Conservation (phyloP, 2,113 vertebrate species). For the Turnix velox region DNA sequence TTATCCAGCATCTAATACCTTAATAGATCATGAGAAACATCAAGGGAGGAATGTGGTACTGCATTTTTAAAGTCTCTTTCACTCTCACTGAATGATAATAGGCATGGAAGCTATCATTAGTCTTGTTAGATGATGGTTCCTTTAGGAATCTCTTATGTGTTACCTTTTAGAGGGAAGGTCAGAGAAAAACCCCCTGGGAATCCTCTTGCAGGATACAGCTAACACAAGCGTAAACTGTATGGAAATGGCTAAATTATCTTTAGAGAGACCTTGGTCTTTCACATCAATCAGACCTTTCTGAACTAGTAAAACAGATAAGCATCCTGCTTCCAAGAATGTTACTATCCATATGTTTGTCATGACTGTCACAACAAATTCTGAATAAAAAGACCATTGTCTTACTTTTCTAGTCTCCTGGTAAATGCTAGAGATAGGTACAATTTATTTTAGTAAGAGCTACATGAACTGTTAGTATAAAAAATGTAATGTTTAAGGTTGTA, state of each 20-base stretch:
- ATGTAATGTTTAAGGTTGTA: neutral
- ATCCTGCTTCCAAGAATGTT: conserved; percentile 71
- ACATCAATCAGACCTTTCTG: conserved; percentile 79
- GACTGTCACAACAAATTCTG: conserved; percentile 69
- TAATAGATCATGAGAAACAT: conserved; percentile 85
- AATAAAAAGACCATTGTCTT: conserved; percentile 60
- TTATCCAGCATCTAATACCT: conserved; percentile 80
- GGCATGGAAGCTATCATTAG: conserved; percentile 82
- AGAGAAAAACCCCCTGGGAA: conserved; percentile 72
- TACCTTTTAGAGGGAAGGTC: conserved; percentile 83
- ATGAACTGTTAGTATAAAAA: neutral
- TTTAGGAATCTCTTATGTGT: conserved; percentile 82
- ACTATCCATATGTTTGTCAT: conserved; percentile 69
- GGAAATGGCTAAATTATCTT: conserved; percentile 85
- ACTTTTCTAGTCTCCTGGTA: conserved; percentile 40
- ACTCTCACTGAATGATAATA: conserved; percentile 82
- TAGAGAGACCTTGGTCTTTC: conserved; percentile 76
- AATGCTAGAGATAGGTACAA: neutral
- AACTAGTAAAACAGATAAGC: conserved; percentile 79
- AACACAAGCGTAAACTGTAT: conserved; percentile 82
- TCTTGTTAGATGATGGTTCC: conserved; percentile 84
- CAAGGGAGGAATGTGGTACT: conserved; percentile 84
- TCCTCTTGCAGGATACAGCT: conserved; percentile 77
- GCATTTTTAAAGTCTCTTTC: conserved; percentile 79
- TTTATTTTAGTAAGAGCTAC: conserved; percentile 24